Base-by-base conservation (phyloP, 2,797 vertebrate genomes). In the Pangasius mekongensis region DNA sequence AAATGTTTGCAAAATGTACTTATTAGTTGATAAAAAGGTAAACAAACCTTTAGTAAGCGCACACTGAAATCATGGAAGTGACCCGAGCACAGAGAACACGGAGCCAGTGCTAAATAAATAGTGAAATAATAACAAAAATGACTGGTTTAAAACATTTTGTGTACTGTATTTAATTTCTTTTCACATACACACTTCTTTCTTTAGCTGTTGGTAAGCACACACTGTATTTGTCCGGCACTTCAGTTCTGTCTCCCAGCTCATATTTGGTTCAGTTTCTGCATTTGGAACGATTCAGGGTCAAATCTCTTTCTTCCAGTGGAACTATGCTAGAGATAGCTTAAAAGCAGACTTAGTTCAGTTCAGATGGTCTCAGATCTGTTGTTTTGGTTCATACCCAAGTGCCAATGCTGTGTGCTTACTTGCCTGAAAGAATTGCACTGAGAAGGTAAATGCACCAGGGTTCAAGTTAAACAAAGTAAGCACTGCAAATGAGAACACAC, bases 11-110 rank as follows among this genome's bases (percentile, higher is more conserved):
- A 39, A 39, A 39, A 36, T 81, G 33, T 39, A 39, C 22, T 24
- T 24, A 58, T 36, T 81, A 81, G 78, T 20, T 33, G 7, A 3
- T 39, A 39, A 60, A 81, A 80, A 22, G n/a, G 52, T 80, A 80
- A 80, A 58, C n/a, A 60, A 60, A 60, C 22, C 33, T 60, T 36
- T 62, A 36, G 3, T 27, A 66, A 64, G 60, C 27, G 20, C 58
- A 66, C 39, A 49, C 22, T 83, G 60, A 66, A 83, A 83, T 83
- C 5, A 83, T 30, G 27, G 60, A 62, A 62, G 62, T 62, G 13
- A 43, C 58, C 36, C 18, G 24, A 83, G 58, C 81, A n/a, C 36
- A n/a, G 39, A 83, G 27, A 83, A 66, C 60, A 47, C 24, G 3
- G n/a, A 58, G 54, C 16, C 16, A 9, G 8, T 56, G 52, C 76